Base-by-base conservation (phyloP, 2,797 vertebrate genomes). In the Heteromormyrus szaboi region DNA sequence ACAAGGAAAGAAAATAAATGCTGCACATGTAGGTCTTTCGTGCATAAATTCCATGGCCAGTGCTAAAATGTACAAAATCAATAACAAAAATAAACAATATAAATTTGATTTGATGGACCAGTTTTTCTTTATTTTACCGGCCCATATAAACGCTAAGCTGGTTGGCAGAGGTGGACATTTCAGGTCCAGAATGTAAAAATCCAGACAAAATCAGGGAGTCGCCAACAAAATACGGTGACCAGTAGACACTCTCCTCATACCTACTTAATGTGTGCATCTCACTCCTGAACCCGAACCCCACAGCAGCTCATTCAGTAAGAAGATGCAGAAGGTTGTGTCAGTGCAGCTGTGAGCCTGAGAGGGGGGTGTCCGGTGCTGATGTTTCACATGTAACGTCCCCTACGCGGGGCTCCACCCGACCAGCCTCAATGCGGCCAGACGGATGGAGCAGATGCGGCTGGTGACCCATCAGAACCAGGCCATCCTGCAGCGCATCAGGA, bases 361-460 rank as follows among this genome's bases (percentile, higher is more conserved):
- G 0, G 33, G 14, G 72, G 5, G 17, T 17, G 14, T 41, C 68
- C 68, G 41, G 14, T 14, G 33, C 37, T 79, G 72, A 79, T 46
- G 76, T 81, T 46, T 88, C 12, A 54, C 29, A 88, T 51, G 46
- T 68, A 37, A 1, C 12, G n/a, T 1, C 12, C 9, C 54, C 17
- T 1, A 19, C 8, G 3, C 8, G 56, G 41, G 56, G 41, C 9
- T 9, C 22, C 1, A 48, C 22, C 62, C n/a, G 56, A 88, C 0
- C 90, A 97, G 96, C 90, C 93, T 96, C 72, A 96, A 96, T 1
- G 89, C 88, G 7, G 93, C 93, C 87, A 94, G 90, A 89, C 94
- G 94, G 87, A 92, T 91, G 87, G 89, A 90, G 29, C 93, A 95
- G 88, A 92, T 95, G 17, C 89, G 87, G 0, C 91, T 91, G 87